Conservation (phyloP, 2,113 vertebrate genomes). For the Ancistrus triradiatus region DNA sequence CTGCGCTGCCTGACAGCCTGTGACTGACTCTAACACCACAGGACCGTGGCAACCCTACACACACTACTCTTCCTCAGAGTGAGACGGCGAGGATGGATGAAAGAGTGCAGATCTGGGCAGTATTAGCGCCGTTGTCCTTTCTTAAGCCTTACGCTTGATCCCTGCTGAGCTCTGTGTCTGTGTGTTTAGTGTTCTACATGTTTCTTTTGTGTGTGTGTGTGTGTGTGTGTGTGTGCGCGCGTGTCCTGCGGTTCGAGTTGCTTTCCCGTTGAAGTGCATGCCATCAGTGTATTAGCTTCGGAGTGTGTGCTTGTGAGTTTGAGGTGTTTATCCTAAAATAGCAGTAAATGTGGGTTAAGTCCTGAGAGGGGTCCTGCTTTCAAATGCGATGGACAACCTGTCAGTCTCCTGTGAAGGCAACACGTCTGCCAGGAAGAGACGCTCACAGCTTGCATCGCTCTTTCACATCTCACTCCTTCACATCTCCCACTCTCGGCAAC, state of each 20-base stretch:
- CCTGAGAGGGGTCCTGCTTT: conserved; percentile 42
- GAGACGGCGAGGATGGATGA: conserved; percentile 26
- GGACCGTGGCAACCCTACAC: conserved; percentile 39
- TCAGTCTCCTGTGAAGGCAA: conserved; percentile 37
- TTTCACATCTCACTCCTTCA: conserved; percentile 10
- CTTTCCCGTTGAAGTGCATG: too few species aligned
- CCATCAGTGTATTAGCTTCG: too few species aligned
- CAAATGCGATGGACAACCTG: conserved; percentile 44
- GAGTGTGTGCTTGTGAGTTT: too few species aligned
- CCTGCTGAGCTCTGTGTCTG: neutral
- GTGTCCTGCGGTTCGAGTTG: too few species aligned
- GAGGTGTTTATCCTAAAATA: conserved; percentile 44
- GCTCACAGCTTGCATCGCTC: neutral
- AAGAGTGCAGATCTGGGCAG: conserved; percentile 11
- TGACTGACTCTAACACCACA: conserved; percentile 37
- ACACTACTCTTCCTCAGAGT: neutral
- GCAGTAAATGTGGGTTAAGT: conserved; percentile 50
- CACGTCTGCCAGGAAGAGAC: conserved; percentile 21
- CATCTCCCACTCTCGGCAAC: conserved; percentile 14
- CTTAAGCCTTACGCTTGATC: conserved; percentile 24
- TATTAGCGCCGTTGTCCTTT: conserved; percentile 22
- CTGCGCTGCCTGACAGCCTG: conserved; percentile 32
- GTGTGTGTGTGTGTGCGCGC: conserved; percentile 12
- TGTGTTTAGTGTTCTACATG: neutral
- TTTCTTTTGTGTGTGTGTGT: neutral